Evolutionary conservation across 2,113 vertebrate genomes (phyloP), one percentile per base, ranked within the genome.

Genomic region (Opisthocomus hoazin): DNA sequence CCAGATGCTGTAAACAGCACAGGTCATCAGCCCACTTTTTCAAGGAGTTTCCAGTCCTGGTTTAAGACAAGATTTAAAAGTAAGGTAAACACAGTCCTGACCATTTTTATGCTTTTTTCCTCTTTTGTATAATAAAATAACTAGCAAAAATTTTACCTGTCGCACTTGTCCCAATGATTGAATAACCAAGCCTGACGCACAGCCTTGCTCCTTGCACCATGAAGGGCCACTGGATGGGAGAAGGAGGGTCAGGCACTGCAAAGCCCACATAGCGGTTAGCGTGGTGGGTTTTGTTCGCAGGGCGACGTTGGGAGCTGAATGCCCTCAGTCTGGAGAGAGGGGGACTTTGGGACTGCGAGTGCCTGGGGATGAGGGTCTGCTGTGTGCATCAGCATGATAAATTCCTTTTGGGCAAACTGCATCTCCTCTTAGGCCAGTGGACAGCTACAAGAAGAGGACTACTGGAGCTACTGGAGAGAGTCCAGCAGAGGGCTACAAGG

Each of bases 171-270:
- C 32, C 63, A 26, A 1, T 5, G 22, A 75, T 36, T 5, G 5
- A 69, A 50, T 12, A 54, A 11, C n/a, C 11, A 32, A 34, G 27
- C 15, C 76, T 36, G 46, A 48, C n/a, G 21, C 27, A 26, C 32
- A 54, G n/a, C 41, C 26, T 53, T 2, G 1, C 24, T 39, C 82
- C 18, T 1, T 2, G 13, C 37, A 46, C n/a, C 34, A 3, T 0
- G 8, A n/a, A 26, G n/a, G 26, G 8, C 34, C 20, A 23, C 14
- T 0, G 2, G 36, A 5, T 36, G 22, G n/a, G 9, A 60, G n/a
- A 11, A 36, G 63, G 29, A 53, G 15, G 23, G 8, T 12, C 4
- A 12, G 41, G 24, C 73, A 60, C 1, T 0, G 34, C 34, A 69
- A 48, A 84, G 30, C n/a, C 48, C 23, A 21, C 20, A 15, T 8